These are phyloP conservation scores for Triplophysa siluroides DNA, from an alignment of 2,113 vertebrate genomes.

Conservation along the genomic window DNA sequence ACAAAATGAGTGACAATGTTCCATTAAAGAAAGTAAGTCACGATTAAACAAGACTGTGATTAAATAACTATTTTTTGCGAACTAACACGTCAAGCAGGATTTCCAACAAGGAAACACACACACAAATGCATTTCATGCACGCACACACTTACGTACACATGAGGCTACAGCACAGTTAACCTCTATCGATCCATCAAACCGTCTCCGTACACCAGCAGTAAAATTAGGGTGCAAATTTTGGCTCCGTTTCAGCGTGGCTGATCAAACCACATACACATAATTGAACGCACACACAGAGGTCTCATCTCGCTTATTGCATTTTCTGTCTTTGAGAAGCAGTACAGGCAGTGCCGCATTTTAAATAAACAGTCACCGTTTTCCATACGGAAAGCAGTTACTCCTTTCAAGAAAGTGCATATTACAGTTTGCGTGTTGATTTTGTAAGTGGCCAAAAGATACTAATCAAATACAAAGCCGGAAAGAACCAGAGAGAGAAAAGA, in stretches of 20 bases:
- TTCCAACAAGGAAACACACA: neutral
- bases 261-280: slow-evolving; percentile 19
- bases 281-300: slow-evolving; percentile 1
- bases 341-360: neutral
- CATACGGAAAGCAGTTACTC: neutral
- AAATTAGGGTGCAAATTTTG: slow-evolving; percentile 29
- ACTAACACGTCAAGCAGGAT: too few species aligned
- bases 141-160: neutral
- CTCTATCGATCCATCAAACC: slow-evolving; percentile 31
- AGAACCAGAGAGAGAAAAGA: slow-evolving; percentile 21
- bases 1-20: too few species aligned
- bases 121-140: neutral
- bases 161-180: slow-evolving; percentile 34
- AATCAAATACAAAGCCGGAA: slow-evolving; percentile 8
- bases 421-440: neutral
- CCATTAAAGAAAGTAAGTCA: too few species aligned
- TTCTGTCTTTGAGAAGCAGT: neutral
- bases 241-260: neutral
- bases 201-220: slow-evolving; percentile 3
- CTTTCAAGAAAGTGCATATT: neutral
- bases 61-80: too few species aligned
- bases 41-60: too few species aligned
- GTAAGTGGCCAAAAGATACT: slow-evolving; percentile 7
- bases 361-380: neutral
- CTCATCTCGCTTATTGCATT: neutral